Conservation (phyloP, 2,113 vertebrate genomes). For the Cryptoleucopteryx plumbea region DNA sequence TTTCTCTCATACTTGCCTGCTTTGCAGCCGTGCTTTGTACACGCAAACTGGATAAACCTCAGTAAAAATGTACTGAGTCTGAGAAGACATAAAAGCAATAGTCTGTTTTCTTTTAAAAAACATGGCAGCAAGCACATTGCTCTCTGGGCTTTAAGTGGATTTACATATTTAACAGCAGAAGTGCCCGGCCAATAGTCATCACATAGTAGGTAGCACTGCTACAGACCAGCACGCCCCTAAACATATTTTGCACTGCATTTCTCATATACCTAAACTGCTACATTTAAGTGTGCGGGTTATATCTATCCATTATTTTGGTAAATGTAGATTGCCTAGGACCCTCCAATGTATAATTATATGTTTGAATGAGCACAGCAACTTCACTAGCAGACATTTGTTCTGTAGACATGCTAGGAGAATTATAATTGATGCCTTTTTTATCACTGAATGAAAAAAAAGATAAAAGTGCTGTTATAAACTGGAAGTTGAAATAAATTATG, state of each 20-base stretch:
- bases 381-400: conserved; percentile 40
- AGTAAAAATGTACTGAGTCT: background rate
- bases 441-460: conserved; percentile 48
- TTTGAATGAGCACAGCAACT: conserved; percentile 50
- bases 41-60: background rate
- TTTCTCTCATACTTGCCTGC: background rate
- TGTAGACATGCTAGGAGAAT: conserved; percentile 20
- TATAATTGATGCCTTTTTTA: conserved; percentile 56
- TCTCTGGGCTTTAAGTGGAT: background rate
- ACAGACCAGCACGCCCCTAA: background rate
- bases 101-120: background rate
- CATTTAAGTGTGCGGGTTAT: background rate
- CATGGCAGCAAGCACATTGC: background rate
- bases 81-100: background rate
- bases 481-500: conserved; percentile 54
- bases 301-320: conserved; percentile 26
- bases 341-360: conserved; percentile 21
- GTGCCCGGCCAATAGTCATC: background rate
- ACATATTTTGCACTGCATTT: background rate
- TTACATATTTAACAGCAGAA: background rate
- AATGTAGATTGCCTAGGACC: conserved; percentile 8
- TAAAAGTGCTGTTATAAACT: conserved; percentile 41
- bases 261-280: background rate
- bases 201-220: background rate
- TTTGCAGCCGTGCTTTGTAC: background rate